Evolutionary conservation across 2,888 invertebrate species (phyloP).

Genomic region (Zonitis immaculata): DNA sequence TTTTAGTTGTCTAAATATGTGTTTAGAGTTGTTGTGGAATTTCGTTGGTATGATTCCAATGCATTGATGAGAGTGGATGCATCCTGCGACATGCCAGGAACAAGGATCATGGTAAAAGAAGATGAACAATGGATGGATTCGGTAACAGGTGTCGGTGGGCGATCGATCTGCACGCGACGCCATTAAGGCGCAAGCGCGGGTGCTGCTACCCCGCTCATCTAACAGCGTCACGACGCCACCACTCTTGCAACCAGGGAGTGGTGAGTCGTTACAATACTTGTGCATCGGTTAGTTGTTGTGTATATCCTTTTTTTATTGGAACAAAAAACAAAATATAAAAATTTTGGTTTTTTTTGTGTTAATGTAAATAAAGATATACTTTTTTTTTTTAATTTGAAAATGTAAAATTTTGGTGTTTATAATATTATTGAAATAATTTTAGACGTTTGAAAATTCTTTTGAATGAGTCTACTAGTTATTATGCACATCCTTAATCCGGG

Average conservation of each 20-base stretch:
- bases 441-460: too few species aligned
- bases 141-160: constrained; percentile 49
- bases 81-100: constrained; percentile 1
- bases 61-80: too few species aligned
- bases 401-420: background rate
- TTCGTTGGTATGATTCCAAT: too few species aligned
- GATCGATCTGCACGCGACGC: constrained; percentile 44
- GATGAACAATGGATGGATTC: constrained; percentile 23
- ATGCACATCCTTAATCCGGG: constrained; percentile 6
- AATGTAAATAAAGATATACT: too few species aligned
- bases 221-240: constrained; percentile 41
- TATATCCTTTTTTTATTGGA: too few species aligned
- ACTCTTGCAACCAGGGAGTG: constrained; percentile 47
- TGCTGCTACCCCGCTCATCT: constrained; percentile 39
- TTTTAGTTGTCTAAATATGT: too few species aligned
- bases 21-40: too few species aligned
- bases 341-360: too few species aligned
- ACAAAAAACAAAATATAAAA: background rate
- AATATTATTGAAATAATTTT: too few species aligned
- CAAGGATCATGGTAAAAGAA: constrained; percentile 13
- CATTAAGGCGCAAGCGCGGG: constrained; percentile 34
- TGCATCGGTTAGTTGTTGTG: constrained; percentile 13
- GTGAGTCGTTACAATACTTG: constrained; percentile 34
- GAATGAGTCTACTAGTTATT: too few species aligned
- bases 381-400: too few species aligned